A percentile compares a stretch with the other conserved stretches of the same genome.
phyloP scores from a whole-genome alignment of 2,797 vertebrate species.

The Discoglossus pictus region DNA sequence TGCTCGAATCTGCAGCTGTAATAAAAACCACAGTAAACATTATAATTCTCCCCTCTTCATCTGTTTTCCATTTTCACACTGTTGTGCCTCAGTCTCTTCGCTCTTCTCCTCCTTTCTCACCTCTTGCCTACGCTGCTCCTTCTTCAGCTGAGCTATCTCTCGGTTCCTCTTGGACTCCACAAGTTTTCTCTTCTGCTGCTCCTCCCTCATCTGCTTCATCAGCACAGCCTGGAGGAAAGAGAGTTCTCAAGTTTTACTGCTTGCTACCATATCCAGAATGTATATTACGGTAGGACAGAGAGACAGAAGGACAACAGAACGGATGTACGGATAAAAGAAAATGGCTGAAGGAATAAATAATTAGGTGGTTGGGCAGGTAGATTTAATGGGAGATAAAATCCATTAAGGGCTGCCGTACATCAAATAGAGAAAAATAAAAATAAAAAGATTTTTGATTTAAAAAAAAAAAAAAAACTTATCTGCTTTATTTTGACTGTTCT shows the following conservation, averaged over 20 bases:
- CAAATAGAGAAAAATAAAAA: too few species aligned
- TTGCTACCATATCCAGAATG: too few species aligned
- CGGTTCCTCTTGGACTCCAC: constrained; percentile 90
- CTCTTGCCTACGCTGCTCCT: constrained; percentile 94
- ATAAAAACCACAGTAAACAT: background rate
- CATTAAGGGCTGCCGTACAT: too few species aligned
- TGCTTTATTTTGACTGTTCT: too few species aligned
- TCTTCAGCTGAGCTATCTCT: constrained; percentile 94
- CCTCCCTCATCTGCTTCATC: constrained; percentile 98
- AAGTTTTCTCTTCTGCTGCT: constrained; percentile 90
- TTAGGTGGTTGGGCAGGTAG: too few species aligned
- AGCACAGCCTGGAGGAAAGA: constrained; percentile 76
- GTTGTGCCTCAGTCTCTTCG: background rate
- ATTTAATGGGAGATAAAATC: too few species aligned
- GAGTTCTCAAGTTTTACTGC: too few species aligned
- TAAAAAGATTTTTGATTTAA: too few species aligned
- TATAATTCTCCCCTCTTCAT: background rate
- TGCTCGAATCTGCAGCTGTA: constrained; percentile 91
- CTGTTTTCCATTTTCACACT: background rate
- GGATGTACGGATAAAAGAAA: too few species aligned
- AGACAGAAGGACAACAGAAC: too few species aligned
- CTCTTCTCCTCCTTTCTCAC: constrained; percentile 58
- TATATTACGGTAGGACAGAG: too few species aligned
- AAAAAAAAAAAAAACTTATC: too few species aligned
- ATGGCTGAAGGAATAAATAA: background rate